Percentiles rank a stretch among this genome's conserved stretches.
Evolutionary conservation across 2,888 invertebrate genomes (phyloP).

Genomic region (Branchellion lobata): DNA sequence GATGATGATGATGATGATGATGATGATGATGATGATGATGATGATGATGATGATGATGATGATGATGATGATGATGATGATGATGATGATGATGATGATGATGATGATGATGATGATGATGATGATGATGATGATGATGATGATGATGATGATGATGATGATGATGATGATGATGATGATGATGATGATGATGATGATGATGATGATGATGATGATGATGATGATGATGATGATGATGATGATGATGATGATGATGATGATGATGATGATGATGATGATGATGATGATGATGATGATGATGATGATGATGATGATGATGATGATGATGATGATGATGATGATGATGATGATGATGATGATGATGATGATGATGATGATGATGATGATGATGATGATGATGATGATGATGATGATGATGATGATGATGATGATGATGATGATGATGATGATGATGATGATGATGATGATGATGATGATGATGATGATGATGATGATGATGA

Average conservation of each 20-base stretch:
- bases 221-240: conserved; percentile 25
- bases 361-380: conserved; percentile 39
- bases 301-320: conserved; percentile 36
- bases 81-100: too few species aligned
- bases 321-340: conserved; percentile 32
- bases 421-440: conserved; percentile 41
- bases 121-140: too few species aligned
- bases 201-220: conserved; percentile 27
- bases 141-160: too few species aligned
- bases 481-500: conserved; percentile 14
- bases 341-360: conserved; percentile 35
- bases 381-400: conserved; percentile 43
- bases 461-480: background rate
- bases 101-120: too few species aligned
- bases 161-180: too few species aligned
- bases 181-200: background rate
- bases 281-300: conserved; percentile 32
- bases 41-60: too few species aligned
- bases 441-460: conserved; percentile 8
- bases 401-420: conserved; percentile 44
- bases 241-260: conserved; percentile 37
- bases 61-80: too few species aligned
- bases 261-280: conserved; percentile 31
- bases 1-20: too few species aligned
- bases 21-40: too few species aligned